These are phyloP conservation scores for Anoplophora glabripennis DNA, from an alignment of 1,140 invertebrate genomes.

Conservation along the genomic window DNA sequence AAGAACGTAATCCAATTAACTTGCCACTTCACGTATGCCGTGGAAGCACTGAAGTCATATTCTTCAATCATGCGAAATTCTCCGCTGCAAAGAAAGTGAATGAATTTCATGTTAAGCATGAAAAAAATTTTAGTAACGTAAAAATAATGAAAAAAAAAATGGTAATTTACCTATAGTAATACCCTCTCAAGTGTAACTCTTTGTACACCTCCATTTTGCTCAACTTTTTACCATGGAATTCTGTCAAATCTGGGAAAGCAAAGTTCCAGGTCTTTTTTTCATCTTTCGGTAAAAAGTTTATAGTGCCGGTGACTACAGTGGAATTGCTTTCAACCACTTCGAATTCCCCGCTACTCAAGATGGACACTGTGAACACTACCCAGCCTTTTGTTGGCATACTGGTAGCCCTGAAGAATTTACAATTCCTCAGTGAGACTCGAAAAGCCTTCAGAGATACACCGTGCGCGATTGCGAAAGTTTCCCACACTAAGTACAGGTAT, in stretches of 20 bases:
- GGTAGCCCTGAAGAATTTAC: constrained; percentile 78
- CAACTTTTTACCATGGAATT: constrained; percentile 4
- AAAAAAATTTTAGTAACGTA: no score
- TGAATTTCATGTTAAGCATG: no score
- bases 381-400: constrained; percentile 68
- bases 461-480: constrained; percentile 76
- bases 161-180: constrained; percentile 72
- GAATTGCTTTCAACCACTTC: constrained; percentile 53
- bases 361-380: constrained; percentile 75
- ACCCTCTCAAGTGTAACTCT: constrained; percentile 85
- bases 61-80: constrained; percentile 25
- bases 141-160: no score
- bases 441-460: constrained; percentile 67
- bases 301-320: constrained; percentile 12
- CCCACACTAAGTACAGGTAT: constrained; percentile 84
- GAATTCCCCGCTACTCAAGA: constrained; percentile 79
- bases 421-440: constrained; percentile 80
- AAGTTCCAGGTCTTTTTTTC: neutral
- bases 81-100: no score
- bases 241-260: neutral
- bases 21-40: constrained; percentile 60
- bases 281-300: no score
- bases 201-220: constrained; percentile 76
- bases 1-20: constrained; percentile 89
- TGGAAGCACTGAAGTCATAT: constrained; percentile 49